These are phyloP conservation scores for Smittia aterrima DNA, from an alignment of 2,888 invertebrate genomes.

Conservation along the genomic window DNA sequence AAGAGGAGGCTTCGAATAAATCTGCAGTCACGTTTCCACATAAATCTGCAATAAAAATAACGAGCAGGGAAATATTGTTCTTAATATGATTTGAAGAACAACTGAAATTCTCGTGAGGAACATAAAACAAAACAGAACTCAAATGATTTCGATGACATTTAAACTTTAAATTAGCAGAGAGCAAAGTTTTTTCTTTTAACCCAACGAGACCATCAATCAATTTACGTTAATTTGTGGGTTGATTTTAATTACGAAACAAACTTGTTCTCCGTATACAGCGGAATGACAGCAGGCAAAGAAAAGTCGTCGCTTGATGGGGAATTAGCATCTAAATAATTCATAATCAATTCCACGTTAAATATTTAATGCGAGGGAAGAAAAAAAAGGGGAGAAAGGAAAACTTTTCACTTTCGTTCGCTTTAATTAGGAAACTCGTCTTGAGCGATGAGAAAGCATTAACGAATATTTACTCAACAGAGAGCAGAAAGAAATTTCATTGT, in stretches of 20 bases:
- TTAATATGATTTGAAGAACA: too few species aligned
- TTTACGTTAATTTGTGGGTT: slow-evolving; percentile 6
- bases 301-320: slow-evolving; percentile 28
- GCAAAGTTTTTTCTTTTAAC: too few species aligned
- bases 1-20: slow-evolving; percentile 39
- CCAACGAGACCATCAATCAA: slow-evolving; percentile 9
- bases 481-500: not conserved
- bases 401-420: slow-evolving; percentile 32
- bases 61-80: slow-evolving; percentile 5
- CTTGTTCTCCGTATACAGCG: not conserved
- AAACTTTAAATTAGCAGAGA: too few species aligned
- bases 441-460: not conserved
- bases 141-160: too few species aligned
- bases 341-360: slow-evolving; percentile 39
- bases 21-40: slow-evolving; percentile 41
- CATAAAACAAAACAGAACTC: not conserved
- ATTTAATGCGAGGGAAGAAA: slow-evolving; percentile 28
- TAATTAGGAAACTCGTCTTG: slow-evolving; percentile 26
- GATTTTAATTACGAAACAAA: slow-evolving; percentile 8
- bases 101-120: not conserved
- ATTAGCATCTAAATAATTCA: slow-evolving; percentile 41
- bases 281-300: slow-evolving; percentile 26
- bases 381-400: not conserved
- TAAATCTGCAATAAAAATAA: slow-evolving; percentile 41
- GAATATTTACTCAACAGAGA: not conserved